A percentile compares a stretch with the other conserved stretches of the same genome.
Conservation (phyloP, 2,888 invertebrate genomes). For the Metopia argyrocephala region DNA sequence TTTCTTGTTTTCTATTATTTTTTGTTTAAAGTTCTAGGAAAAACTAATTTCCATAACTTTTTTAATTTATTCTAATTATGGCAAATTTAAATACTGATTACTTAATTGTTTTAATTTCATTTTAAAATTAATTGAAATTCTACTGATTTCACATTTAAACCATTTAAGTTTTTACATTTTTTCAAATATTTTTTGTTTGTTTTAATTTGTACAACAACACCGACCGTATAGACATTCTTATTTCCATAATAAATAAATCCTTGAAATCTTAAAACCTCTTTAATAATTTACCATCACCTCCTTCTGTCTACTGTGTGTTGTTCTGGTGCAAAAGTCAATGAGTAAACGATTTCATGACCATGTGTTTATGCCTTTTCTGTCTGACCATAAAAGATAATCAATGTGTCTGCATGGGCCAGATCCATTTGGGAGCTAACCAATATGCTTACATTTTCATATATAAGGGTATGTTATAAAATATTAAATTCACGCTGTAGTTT, state of each 20-base stretch:
- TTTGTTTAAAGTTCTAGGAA: too few species aligned
- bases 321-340: conserved; percentile 13
- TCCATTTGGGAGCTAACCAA: conserved; percentile 49
- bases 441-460: neutral
- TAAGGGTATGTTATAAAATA: conserved; percentile 29
- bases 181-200: too few species aligned
- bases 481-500: conserved; percentile 46
- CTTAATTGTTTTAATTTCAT: too few species aligned
- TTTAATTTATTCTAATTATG: too few species aligned
- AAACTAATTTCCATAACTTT: too few species aligned
- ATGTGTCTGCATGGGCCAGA: conserved; percentile 60
- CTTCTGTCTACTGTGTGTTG: neutral
- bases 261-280: conserved; percentile 39
- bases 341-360: neutral
- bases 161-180: too few species aligned
- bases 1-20: too few species aligned
- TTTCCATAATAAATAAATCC: conserved; percentile 59
- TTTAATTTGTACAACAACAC: neutral
- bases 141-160: too few species aligned
- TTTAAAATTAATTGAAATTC: too few species aligned
- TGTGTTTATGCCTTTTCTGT: neutral
- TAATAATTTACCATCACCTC: neutral
- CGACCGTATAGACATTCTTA: conserved; percentile 53
- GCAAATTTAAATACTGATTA: too few species aligned
- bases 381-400: conserved; percentile 59